phyloP scores from a whole-genome alignment of 2,888 invertebrate species.

The Dynastes grantii region DNA sequence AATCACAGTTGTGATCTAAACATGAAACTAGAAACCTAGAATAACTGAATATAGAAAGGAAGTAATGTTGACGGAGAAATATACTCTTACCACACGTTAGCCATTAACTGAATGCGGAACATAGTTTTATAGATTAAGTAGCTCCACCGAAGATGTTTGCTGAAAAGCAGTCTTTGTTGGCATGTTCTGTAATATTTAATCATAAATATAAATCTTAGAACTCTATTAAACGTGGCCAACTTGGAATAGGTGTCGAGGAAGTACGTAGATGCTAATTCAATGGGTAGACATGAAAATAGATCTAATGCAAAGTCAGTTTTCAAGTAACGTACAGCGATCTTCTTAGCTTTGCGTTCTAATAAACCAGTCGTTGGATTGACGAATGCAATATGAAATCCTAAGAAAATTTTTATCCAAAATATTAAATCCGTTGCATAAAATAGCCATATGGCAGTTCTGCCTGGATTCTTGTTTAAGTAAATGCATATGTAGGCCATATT shows the following conservation, averaged over 20 bases:
- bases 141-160: conserved; percentile 45
- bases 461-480: conserved; percentile 4
- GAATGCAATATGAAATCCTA: conserved; percentile 46
- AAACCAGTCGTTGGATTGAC: conserved; percentile 41
- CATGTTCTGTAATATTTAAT: conserved; percentile 45
- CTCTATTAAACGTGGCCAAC: conserved; percentile 44
- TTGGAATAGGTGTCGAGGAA: conserved; percentile 21
- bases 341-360: conserved; percentile 26
- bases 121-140: conserved; percentile 45
- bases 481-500: conserved; percentile 43
- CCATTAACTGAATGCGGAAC: conserved; percentile 47
- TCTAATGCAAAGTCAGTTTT: conserved; percentile 42
- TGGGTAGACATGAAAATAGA: conserved; percentile 42
- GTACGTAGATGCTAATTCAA: conserved; percentile 23
- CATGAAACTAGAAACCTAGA: conserved; percentile 46
- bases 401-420: conserved; percentile 43
- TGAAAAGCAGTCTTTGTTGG: conserved; percentile 44
- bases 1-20: conserved; percentile 34
- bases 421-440: conserved; percentile 41
- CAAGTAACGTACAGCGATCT: conserved; percentile 40
- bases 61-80: neutral
- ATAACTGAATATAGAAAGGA: neutral
- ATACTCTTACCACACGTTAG: conserved; percentile 42
- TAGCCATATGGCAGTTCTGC: neutral
- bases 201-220: conserved; percentile 41